These are phyloP conservation scores for Rhamphomyia laevipes DNA, from an alignment of 2,888 invertebrate species.

Conservation along the genomic window DNA sequence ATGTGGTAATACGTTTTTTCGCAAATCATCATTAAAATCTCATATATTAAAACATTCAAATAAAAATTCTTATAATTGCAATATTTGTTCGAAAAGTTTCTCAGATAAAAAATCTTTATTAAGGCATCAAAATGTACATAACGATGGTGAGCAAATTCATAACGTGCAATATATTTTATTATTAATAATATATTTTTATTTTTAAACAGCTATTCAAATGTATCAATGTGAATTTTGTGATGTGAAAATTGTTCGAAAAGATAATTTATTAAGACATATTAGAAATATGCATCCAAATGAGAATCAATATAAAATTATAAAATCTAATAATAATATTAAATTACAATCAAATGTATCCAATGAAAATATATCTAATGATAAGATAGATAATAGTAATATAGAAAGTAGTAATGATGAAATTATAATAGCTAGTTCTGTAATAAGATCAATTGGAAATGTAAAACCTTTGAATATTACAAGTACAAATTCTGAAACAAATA, in stretches of 20 bases:
- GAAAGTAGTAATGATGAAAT: conserved; percentile 12
- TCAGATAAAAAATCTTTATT: conserved; percentile 54
- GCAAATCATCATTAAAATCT: conserved; percentile 45
- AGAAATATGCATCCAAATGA: conserved; percentile 58
- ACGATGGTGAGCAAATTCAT: too few relatives aligned
- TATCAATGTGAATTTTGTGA: conserved; percentile 61
- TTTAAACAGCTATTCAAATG: conserved; percentile 47
- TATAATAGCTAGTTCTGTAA: conserved; percentile 27
- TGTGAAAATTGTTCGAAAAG: conserved; percentile 59
- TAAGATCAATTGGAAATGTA: conserved; percentile 32
- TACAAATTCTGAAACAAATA: conserved; percentile 16
- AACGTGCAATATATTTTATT: too few relatives aligned
- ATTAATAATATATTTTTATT: not conserved
- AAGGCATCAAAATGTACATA: conserved; percentile 56
- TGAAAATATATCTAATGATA: not conserved
- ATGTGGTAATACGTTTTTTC: conserved; percentile 49
- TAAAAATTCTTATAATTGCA: conserved; percentile 47
- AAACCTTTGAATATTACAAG: conserved; percentile 24
- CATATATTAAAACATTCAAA: conserved; percentile 44
- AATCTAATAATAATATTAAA: not conserved
- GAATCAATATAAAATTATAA: conserved; percentile 17
- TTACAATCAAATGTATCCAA: not conserved
- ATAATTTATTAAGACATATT: conserved; percentile 65
- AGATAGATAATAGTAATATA: not conserved
- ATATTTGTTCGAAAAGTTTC: conserved; percentile 54